These are phyloP conservation scores for Dendropsophus ebraccatus DNA, from an alignment of 2,113 vertebrate species.

Conservation along the genomic window DNA sequence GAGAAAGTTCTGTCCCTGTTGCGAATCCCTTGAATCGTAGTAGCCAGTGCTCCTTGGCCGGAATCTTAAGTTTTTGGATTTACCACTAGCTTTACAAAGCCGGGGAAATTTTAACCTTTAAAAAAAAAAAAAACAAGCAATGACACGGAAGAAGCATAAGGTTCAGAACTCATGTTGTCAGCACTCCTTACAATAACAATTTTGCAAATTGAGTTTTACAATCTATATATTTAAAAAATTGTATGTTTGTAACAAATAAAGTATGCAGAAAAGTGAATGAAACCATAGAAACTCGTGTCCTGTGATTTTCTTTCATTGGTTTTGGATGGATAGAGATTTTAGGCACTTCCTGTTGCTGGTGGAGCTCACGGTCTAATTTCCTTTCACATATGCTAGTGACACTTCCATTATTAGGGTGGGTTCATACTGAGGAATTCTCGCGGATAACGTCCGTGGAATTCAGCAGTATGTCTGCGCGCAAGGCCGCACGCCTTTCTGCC, in stretches of 20 bases:
- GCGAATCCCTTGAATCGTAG: conserved; percentile 26
- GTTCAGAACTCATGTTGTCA: conserved; percentile 72
- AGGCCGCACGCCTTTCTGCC: no score
- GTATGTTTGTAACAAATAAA: conserved; percentile 89
- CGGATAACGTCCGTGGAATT: no score
- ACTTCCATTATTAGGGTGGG: no score
- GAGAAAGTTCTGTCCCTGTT: conserved; percentile 42
- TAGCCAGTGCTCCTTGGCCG: conserved; percentile 67
- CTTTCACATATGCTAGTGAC: no score
- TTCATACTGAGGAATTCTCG: no score
- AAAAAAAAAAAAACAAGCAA: conserved; percentile 60
- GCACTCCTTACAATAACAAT: conserved; percentile 80
- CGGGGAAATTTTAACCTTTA: conserved; percentile 41
- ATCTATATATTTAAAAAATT: conserved; percentile 83
- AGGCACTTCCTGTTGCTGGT: no score
- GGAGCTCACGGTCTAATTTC: no score
- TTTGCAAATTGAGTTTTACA: conserved; percentile 87
- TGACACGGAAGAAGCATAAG: conserved; percentile 44
- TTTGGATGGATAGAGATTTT: no score
- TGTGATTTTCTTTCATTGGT: not conserved
- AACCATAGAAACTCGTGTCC: conserved; percentile 46
- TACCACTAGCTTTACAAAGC: conserved; percentile 76
- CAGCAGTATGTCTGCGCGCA: no score
- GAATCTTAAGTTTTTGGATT: conserved; percentile 73
- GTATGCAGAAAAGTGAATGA: conserved; percentile 83